A percentile compares a stretch with the other conserved stretches of the same genome.
Evolutionary conservation across 2,888 invertebrate species (phyloP).

Genomic region (Bugula neritina): DNA sequence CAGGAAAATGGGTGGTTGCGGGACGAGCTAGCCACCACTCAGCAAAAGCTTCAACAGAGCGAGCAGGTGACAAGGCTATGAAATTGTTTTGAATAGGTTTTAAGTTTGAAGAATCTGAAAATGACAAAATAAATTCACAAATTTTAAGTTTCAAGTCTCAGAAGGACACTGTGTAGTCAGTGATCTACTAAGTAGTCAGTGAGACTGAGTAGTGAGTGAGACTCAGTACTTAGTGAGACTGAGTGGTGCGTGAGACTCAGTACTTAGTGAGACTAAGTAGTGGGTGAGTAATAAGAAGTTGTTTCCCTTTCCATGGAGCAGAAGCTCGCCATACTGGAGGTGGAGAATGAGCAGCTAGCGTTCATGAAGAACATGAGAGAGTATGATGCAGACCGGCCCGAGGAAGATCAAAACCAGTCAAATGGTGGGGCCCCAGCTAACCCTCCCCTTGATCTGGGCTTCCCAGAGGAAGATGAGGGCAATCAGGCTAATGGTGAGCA

Average conservation of each 20-base stretch:
- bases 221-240: too few relatives aligned
- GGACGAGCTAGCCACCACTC: conserved; percentile 95
- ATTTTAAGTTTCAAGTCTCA: too few relatives aligned
- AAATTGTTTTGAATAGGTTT: too few relatives aligned
- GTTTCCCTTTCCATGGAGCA: too few relatives aligned
- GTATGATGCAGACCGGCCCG: conserved; percentile 57
- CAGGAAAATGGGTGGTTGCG: conserved; percentile 99
- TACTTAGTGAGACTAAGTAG: too few relatives aligned
- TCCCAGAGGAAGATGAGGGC: conserved; percentile 63
- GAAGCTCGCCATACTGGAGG: conserved; percentile 84
- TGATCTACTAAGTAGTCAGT: too few relatives aligned
- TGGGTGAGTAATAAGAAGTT: too few relatives aligned
- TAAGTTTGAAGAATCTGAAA: too few relatives aligned
- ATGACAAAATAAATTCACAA: too few relatives aligned
- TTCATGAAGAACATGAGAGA: conserved; percentile 92
- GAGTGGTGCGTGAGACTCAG: too few relatives aligned
- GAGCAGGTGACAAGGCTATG: conserved; percentile 58
- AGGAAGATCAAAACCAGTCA: background rate
- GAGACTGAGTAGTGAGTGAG: too few relatives aligned
- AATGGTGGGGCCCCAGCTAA: conserved; percentile 16
- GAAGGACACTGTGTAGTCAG: too few relatives aligned
- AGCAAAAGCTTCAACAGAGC: conserved; percentile 84
- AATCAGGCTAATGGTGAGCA: conserved; percentile 61
- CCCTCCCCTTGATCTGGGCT: conserved; percentile 63
- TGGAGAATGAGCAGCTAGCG: conserved; percentile 93